These are phyloP conservation scores for Macropus fuliginosus DNA, from an alignment of 2,797 vertebrate genomes.

Conservation along the genomic window DNA sequence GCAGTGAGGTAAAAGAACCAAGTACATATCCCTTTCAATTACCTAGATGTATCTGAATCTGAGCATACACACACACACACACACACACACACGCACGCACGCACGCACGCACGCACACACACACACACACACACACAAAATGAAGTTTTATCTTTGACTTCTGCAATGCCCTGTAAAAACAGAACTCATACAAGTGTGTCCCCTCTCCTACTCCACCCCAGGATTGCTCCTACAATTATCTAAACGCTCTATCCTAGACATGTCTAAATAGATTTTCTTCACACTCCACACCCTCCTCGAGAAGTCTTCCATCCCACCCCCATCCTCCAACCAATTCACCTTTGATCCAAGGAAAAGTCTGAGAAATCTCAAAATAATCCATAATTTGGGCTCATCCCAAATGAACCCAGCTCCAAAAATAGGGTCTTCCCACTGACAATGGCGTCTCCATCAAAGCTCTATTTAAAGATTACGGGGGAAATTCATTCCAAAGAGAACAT, in stretches of 20 bases:
- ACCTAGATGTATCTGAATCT: not conserved
- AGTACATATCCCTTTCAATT: not conserved
- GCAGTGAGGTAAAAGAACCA: not conserved
- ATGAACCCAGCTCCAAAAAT: not conserved
- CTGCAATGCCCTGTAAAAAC: not conserved
- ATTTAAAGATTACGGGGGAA: not conserved
- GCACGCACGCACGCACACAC: too few species aligned
- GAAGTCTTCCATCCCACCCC: not conserved
- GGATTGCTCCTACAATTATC: not conserved
- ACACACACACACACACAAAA: too few species aligned
- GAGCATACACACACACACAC: not conserved
- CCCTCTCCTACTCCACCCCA: not conserved
- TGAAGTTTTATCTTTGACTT: not conserved
- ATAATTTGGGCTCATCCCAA: not conserved
- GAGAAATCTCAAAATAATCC: not conserved
- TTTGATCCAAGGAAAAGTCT: not conserved
- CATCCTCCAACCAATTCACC: not conserved
- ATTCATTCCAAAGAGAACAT: not conserved
- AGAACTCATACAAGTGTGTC: not conserved
- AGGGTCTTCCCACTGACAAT: not conserved
- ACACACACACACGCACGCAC: too few species aligned
- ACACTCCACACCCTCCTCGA: not conserved
- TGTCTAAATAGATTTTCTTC: not conserved
- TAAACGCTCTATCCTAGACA: not conserved
- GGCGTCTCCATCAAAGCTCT: not conserved